Percentiles rank a stretch among this genome's conserved stretches.
These are phyloP conservation scores for Pheosia tremula DNA, from an alignment of 2,888 invertebrate species.

Conservation along the genomic window DNA sequence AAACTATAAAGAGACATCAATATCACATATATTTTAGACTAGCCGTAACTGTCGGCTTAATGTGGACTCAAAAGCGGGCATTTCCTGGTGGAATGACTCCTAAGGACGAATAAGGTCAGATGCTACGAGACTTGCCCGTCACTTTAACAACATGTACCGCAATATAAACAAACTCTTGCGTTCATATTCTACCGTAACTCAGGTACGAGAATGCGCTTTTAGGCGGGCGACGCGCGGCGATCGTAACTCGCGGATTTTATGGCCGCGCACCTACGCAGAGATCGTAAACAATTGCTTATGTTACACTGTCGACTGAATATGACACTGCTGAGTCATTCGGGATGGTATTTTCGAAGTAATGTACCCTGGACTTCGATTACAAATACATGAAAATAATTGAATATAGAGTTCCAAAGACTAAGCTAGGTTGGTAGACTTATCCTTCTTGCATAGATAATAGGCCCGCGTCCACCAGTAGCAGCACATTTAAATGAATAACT, in stretches of 20 bases:
- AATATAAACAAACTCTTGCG: conserved; percentile 24
- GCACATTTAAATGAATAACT: too few species aligned
- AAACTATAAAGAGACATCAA: too few species aligned
- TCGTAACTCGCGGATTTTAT: conserved; percentile 47
- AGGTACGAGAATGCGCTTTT: conserved; percentile 46
- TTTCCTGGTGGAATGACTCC: too few species aligned
- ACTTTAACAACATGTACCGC: neutral
- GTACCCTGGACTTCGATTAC: neutral
- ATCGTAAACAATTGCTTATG: conserved; percentile 38
- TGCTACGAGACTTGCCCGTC: too few species aligned
- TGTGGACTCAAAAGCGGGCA: too few species aligned
- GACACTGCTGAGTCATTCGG: conserved; percentile 7
- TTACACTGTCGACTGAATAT: conserved; percentile 27
- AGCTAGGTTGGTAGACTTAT: too few species aligned
- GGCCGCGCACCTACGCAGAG: conserved; percentile 43
- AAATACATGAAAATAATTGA: neutral
- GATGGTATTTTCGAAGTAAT: neutral
- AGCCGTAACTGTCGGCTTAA: too few species aligned
- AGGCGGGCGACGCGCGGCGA: conserved; percentile 28
- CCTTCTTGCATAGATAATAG: too few species aligned
- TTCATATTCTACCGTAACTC: conserved; percentile 32
- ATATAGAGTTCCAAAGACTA: neutral
- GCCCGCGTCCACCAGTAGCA: too few species aligned
- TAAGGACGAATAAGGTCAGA: too few species aligned
- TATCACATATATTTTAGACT: too few species aligned